Base-by-base conservation (phyloP, 1,140 invertebrate genomes). In the fruit fly (Drosophila melanogaster) region DNA sequence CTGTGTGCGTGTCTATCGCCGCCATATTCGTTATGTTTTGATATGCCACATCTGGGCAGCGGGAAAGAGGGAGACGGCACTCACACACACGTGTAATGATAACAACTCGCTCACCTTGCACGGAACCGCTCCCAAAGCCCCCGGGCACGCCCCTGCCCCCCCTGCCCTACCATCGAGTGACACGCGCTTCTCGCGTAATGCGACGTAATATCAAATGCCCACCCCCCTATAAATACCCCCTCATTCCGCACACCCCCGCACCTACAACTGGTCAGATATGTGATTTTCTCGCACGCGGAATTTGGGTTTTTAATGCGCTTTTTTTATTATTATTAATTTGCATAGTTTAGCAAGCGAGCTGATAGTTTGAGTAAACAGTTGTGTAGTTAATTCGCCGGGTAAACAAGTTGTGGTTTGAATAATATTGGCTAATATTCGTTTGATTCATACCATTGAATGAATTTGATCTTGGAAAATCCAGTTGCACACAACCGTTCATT, bases 51-150 rank as follows among this genome's bases (percentile, higher is more conserved):
- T 40, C 66, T 40, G 15, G n/a, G 46, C 46, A 60, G 54, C 22
- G 30, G 49, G 15, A 59, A 22, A 15, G 26, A 38, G 37, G 19
- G 38, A 43, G 26, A 43, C 15, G 44, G 22, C 66, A 33, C 41
- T 33, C 40, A 54, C 59, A 38, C 49, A 38, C 49, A 78, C 75
- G 72, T 71, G 79, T 87, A 87, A 87, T 86, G 83, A 86, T 86
- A 86, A 86, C 83, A 85, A 87, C 81, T 69, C 75, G 81, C 79
- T 86, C 81, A 86, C 81, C 81, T 86, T 85, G 81, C 79, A 74
- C 78, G 65, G 53, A 81, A 57, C 60, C 51, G 62, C 64, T 46
- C 30, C 58, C 62, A 44, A 17, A 17, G n/a, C 47, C 44, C 56
- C 53, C 26, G 37, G 30, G 38, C 49, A 22, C 40, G 26, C 19